Conservation (phyloP, 2,113 vertebrate species). For the Notarius lentiginosus region DNA sequence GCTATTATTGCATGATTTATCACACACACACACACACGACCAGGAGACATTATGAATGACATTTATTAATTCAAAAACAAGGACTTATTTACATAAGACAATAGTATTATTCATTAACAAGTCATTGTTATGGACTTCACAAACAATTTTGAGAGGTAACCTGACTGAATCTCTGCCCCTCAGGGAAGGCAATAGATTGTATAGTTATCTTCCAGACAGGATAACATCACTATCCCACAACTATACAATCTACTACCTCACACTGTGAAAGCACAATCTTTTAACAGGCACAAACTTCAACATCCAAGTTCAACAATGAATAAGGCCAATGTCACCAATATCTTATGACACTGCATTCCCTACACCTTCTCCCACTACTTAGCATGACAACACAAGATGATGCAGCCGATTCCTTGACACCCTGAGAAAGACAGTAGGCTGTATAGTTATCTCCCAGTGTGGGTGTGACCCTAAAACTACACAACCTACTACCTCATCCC, state of each 20-base stretch:
- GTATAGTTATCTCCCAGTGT: constrained; percentile 99
- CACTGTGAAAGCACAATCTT: constrained; percentile 70
- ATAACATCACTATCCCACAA: constrained; percentile 95
- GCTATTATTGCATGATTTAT: not conserved
- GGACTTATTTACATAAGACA: not conserved
- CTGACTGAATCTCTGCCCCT: constrained; percentile 60
- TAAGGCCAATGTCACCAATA: not conserved
- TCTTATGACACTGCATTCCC: not conserved
- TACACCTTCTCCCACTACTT: not conserved
- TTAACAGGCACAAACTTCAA: not conserved
- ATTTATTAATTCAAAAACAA: not conserved
- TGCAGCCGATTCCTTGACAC: constrained; percentile 69
- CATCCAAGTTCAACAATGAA: no score
- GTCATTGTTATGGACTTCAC: not conserved
- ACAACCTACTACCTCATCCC: constrained; percentile 99
- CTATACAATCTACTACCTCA: constrained; percentile 99
- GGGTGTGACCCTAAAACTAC: constrained; percentile 99
- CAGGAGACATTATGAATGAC: not conserved
- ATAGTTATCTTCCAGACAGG: constrained; percentile 96
- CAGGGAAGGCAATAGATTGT: constrained; percentile 99
- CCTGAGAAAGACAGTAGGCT: constrained; percentile 99
- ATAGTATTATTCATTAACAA: not conserved
- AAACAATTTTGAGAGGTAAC: not conserved
- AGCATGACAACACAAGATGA: not conserved
- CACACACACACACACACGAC: not conserved